Percentiles rank a stretch among this genome's conserved stretches.
Evolutionary conservation across 2,888 invertebrate genomes (phyloP).

Genomic region (Meteorus colon): DNA sequence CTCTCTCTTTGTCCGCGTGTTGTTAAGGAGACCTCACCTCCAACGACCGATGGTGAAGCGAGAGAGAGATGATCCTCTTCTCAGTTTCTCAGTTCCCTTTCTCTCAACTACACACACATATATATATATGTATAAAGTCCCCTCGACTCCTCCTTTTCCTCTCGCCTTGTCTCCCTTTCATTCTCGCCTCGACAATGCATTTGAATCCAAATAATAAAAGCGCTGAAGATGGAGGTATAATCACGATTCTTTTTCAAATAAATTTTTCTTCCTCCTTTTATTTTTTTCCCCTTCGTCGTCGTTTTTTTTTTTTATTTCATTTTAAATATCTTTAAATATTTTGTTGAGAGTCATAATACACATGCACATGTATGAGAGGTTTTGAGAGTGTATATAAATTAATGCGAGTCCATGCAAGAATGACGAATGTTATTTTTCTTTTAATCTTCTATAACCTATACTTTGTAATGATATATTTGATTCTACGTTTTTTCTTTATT

Average conservation of each 20-base stretch:
- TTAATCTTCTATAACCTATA: slow-evolving; percentile 10
- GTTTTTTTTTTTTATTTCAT: slow-evolving; percentile 15
- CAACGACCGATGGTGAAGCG: slow-evolving; percentile 19
- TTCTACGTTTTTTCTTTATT: not conserved
- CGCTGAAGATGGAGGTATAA: slow-evolving; percentile 35
- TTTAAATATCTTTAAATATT: slow-evolving; percentile 11
- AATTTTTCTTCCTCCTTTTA: slow-evolving; percentile 3
- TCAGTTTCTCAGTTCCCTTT: slow-evolving; percentile 57
- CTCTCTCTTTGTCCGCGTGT: slow-evolving; percentile 41
- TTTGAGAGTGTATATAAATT: slow-evolving; percentile 1
- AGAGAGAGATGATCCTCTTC: slow-evolving; percentile 49
- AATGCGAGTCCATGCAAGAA: not conserved
- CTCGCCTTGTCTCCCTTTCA: slow-evolving; percentile 46
- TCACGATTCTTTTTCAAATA: slow-evolving; percentile 37
- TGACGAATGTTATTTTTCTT: slow-evolving; percentile 2
- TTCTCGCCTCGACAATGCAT: slow-evolving; percentile 55
- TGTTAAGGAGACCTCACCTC: slow-evolving; percentile 47
- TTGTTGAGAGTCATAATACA: not conserved
- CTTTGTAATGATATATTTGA: not conserved
- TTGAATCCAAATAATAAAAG: slow-evolving; percentile 46
- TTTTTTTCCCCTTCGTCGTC: slow-evolving; percentile 13
- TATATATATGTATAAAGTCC: slow-evolving; percentile 25
- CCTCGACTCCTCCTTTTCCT: slow-evolving; percentile 47
- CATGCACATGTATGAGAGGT: not conserved
- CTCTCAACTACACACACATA: slow-evolving; percentile 47